These are phyloP conservation scores for Pachyuromys duprasi DNA, from an alignment of 2,797 vertebrate genomes.

Conservation along the genomic window DNA sequence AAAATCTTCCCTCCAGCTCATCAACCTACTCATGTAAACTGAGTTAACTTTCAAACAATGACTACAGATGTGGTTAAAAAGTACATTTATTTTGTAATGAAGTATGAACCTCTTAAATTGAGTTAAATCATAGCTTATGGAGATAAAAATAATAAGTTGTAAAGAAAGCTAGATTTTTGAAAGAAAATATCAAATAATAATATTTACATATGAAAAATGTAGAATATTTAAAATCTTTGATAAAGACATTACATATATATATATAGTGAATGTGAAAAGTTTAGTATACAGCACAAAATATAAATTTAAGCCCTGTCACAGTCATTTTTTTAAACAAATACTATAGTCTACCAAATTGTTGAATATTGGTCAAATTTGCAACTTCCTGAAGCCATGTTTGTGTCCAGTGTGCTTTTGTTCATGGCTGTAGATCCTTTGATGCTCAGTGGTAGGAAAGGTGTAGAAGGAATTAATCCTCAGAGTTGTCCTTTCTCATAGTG, in stretches of 20 bases:
- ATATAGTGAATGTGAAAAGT: not conserved
- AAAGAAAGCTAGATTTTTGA: not conserved
- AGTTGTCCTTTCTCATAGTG: not conserved
- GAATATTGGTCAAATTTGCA: not conserved
- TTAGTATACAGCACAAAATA: not conserved
- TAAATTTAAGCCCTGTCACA: not conserved
- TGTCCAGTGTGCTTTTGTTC: not conserved
- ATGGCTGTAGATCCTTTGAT: not conserved
- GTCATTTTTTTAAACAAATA: not conserved
- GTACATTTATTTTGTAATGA: conserved; percentile 15
- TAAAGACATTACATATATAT: not conserved
- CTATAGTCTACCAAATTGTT: not conserved
- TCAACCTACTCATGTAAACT: not conserved
- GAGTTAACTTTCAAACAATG: not conserved
- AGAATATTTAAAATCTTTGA: not conserved
- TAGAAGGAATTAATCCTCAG: not conserved
- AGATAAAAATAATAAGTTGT: not conserved
- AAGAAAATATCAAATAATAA: conserved; percentile 31
- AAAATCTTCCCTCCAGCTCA: accelerated
- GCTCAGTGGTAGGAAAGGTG: not conserved
- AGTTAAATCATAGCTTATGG: not conserved
- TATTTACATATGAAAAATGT: not conserved
- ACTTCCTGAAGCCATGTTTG: not conserved
- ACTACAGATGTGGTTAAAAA: not conserved
- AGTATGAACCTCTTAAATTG: not conserved